phyloP scores from a whole-genome alignment of 2,113 vertebrate genomes.

The Ariopsis seemanni region DNA sequence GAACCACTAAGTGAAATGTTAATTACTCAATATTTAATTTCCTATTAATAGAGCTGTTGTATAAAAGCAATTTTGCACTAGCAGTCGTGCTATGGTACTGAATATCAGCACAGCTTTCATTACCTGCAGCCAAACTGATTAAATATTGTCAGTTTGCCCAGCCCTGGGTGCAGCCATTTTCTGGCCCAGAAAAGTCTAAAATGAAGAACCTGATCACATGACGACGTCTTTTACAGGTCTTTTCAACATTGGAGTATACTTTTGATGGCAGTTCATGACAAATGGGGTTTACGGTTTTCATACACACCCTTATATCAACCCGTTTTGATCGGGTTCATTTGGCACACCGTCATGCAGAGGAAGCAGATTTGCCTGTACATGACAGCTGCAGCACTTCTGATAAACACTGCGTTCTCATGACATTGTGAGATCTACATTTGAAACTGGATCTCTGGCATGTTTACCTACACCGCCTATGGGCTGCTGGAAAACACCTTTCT shows the following conservation, averaged over 20 bases:
- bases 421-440: background rate
- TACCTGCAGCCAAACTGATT: background rate
- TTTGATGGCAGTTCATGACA: background rate
- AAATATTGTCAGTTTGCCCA: background rate
- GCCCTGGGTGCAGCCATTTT: background rate
- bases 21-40: too few relatives aligned
- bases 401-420: conserved; percentile 7
- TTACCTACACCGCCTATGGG: background rate
- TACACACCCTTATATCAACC: background rate
- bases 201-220: background rate
- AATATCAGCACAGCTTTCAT: background rate
- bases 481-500: conserved; percentile 17
- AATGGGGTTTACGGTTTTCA: background rate
- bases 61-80: background rate
- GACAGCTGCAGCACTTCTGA: conserved; percentile 19
- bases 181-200: background rate
- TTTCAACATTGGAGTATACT: background rate
- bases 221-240: background rate
- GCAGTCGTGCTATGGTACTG: background rate
- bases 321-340: background rate
- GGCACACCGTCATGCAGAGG: conserved; percentile 11
- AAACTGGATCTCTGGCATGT: background rate
- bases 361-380: conserved; percentile 12
- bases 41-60: background rate
- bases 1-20: too few relatives aligned